Base-by-base conservation (phyloP, 2,888 invertebrate genomes). In the Drosophila flavopinicola region DNA sequence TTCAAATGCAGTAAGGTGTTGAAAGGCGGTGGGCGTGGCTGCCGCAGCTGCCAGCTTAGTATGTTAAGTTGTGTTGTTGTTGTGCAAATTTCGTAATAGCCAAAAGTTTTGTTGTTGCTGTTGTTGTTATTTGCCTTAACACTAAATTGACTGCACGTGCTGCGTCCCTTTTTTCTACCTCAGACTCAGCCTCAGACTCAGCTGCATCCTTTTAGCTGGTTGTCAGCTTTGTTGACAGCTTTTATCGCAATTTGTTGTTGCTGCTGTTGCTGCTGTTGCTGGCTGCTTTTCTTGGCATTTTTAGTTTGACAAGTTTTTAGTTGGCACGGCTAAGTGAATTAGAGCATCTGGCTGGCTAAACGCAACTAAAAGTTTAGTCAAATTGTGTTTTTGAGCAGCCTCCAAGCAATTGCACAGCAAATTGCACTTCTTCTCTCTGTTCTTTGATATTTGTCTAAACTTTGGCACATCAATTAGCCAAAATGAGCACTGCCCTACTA, bases 31-130 rank as follows among this genome's bases (percentile, higher is more conserved):
- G 48, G 52, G 63, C 65, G 56, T 64, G 60, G 45, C 49, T 29
- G 63, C 54, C 82, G 39, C 75, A 75, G 73, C 66, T 78, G 78
- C 47, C 67, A 57, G 66, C 41, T 70, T 71, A 41, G 47, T 39
- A 33, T 48, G 30, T 48, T 56, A 54, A 48, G 60, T 60, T 66
- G 57, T 42, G 4, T 32, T 17, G 37, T 27, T 11, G 41, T 56
- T 41, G 48, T 52, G 52, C 68, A 75, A 79, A 79, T 84, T 79
- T 73, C 80, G 80, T 79, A 84, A 84, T 75, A 73, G 72, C 57
- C 60, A 58, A 75, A 80, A 77, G 59, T 53, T 72, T 71, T 67
- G 59, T 51, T 67, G 56, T 58, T 75, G 33, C 15, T 30, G 29
- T n/a, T 52, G 1, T 39, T 52, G 11, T 20, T 29, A 29, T 44